Evolutionary conservation across 2,888 invertebrate species (phyloP), one percentile per base, ranked within the genome.

Genomic region (Himalopsyche anomala): DNA sequence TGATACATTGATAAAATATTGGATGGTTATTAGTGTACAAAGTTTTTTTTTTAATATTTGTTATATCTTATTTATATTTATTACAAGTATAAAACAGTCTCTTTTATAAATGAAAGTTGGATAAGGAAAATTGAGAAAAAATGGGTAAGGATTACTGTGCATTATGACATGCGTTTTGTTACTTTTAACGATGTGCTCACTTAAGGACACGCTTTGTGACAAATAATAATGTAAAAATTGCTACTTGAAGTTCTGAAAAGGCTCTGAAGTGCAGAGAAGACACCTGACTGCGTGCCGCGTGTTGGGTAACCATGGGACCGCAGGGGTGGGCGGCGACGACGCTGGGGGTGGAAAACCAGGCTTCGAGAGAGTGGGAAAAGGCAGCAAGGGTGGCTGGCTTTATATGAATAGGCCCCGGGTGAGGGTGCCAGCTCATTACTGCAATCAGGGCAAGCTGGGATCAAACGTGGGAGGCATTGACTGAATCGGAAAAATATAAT

Each of bases 301-400:
- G 84, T 82, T 80, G 84, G 84, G 86, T 86, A 84, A 86, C 86
- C 86, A 84, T 84, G 86, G 86, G 86, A 84, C 84, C 86, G 79
- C 84, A 82, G 79, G 40, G 51, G 85, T 42, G 74, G 80, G 15
- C 5, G 40, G 79, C n/a, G 62, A 28, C 17, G 81, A 55, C 11
- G 80, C 28, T n/a, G 19, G 55, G 81, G 40, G 69, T 62, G 28
- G 62, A 62, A 62, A 62, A 62, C 62, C 62, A 62, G 69, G 56
- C 51, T 19, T 45, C 69, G 6, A 19, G 12, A 45, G 45, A 42
- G 62, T 62, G 36, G 84, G 36, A 40, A 45, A 28, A 8, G 40
- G 17, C n/a, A 40, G 69, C 11, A 38, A 9, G 54, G 74, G 84
- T 51, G 51, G 84, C 28, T 15, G 84, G 79, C 15, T 51, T 28